Conservation (phyloP, 2,888 invertebrate genomes). For the Phymatocera aterrima region DNA sequence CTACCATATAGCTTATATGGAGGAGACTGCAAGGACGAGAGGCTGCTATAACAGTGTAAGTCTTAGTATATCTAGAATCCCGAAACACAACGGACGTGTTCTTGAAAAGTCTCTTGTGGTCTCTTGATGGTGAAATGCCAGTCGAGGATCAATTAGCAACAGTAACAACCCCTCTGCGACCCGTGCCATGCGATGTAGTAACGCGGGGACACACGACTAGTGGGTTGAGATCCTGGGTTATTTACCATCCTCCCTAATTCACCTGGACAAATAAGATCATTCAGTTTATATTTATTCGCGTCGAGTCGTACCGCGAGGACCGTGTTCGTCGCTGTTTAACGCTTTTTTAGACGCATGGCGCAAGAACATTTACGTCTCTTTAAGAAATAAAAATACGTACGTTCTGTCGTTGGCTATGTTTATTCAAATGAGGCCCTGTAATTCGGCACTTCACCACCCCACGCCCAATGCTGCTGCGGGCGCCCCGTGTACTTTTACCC, state of each 20-base stretch:
- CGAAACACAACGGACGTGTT: conserved; percentile 1
- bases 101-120: not conserved
- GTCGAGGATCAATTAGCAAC: conserved; percentile 36
- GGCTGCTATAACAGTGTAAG: conserved; percentile 1
- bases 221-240: conserved; percentile 22
- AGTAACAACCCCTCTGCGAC: conserved; percentile 30
- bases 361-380: conserved; percentile 48
- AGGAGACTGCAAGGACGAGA: conserved; percentile 1
- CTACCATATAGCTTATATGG: conserved; percentile 27
- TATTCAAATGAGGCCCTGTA: conserved; percentile 64
- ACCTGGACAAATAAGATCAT: conserved; percentile 48
- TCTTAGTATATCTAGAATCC: not conserved
- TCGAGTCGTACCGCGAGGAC: conserved; percentile 30
- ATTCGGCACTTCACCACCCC: conserved; percentile 61
- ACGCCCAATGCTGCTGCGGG: conserved; percentile 37
- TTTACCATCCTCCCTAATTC: conserved; percentile 44
- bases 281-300: conserved; percentile 46
- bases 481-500: conserved; percentile 42
- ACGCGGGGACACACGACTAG: conserved; percentile 4
- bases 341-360: conserved; percentile 42
- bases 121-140: not conserved
- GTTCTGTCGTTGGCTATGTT: conserved; percentile 59
- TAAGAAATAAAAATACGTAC: conserved; percentile 51
- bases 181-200: not conserved
- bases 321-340: conserved; percentile 39